Percentiles rank a stretch among this genome's conserved stretches.
Evolutionary conservation across 2,113 vertebrate genomes (phyloP).

Genomic region (Pachypanchax playfairii): DNA sequence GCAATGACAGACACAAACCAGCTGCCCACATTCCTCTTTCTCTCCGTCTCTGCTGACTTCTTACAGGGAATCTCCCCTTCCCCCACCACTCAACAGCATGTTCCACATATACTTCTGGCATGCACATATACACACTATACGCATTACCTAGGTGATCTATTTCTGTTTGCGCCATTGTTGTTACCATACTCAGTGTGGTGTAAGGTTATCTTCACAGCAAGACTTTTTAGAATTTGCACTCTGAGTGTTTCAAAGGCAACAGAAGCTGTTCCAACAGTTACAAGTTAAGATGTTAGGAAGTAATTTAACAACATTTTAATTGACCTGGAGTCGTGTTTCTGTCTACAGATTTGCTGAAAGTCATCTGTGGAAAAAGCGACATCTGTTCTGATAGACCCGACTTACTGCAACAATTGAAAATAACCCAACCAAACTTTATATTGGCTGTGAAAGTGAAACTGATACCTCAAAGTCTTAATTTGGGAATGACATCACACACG

Average conservation of each 20-base stretch:
- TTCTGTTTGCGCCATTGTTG: constrained; percentile 30
- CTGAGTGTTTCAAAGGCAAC: not conserved
- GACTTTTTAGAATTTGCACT: constrained; percentile 3
- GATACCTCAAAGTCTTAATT: too few species aligned
- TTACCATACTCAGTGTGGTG: constrained; percentile 12
- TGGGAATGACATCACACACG: too few species aligned
- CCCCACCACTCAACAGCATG: constrained; percentile 44
- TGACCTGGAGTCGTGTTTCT: constrained; percentile 4
- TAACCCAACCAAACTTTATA: too few species aligned
- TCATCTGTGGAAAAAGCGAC: not conserved
- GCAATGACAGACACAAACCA: constrained; percentile 76
- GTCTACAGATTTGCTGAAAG: not conserved
- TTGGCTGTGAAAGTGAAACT: too few species aligned
- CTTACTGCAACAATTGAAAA: too few species aligned
- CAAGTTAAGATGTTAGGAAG: not conserved
- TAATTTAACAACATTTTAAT: constrained; percentile 2
- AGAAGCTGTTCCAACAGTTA: not conserved
- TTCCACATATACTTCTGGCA: constrained; percentile 55
- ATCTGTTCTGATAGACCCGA: too few species aligned
- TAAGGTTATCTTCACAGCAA: constrained; percentile 13
- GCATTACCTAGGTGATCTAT: constrained; percentile 22
- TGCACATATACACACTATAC: constrained; percentile 46
- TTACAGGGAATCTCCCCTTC: constrained; percentile 59
- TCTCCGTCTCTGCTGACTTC: constrained; percentile 52
- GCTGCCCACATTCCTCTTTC: constrained; percentile 70